phyloP scores from a whole-genome alignment of 2,797 vertebrate species.

The Falco columbarius region DNA sequence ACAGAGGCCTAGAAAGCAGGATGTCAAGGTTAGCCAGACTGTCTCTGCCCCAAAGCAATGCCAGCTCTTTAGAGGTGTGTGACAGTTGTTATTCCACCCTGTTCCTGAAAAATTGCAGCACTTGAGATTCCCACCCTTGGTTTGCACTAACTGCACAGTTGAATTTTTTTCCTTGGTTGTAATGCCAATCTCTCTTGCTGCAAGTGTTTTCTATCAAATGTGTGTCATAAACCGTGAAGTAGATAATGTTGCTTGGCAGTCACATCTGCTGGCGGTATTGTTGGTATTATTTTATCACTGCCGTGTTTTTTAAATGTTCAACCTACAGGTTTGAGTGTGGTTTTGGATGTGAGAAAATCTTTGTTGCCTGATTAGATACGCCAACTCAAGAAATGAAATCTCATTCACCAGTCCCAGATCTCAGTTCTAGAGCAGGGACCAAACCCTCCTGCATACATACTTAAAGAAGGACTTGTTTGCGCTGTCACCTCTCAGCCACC shows the following conservation, averaged over 20 bases:
- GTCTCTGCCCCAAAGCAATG: background rate
- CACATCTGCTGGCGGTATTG: background rate
- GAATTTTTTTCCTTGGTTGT: background rate
- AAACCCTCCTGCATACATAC: background rate
- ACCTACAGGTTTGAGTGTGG: background rate
- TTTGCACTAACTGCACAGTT: background rate
- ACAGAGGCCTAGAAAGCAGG: background rate
- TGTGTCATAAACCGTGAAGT: background rate
- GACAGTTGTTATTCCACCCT: background rate
- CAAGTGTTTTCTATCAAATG: slow-evolving; percentile 33
- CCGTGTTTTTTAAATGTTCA: background rate
- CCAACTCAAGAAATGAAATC: background rate
- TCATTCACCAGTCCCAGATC: background rate
- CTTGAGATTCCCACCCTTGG: background rate
- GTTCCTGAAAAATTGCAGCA: background rate
- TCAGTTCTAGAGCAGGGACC: background rate
- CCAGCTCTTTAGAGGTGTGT: background rate
- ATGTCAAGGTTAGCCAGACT: background rate
- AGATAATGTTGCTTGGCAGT: slow-evolving; percentile 2
- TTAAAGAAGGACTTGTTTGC: background rate
- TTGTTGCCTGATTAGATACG: background rate
- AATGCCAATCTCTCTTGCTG: background rate
- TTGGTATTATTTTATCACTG: background rate
- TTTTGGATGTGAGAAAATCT: background rate
- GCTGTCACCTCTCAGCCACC: background rate